Conservation (phyloP, 2,888 invertebrate species). For the Reticulitermes lucifugus region DNA sequence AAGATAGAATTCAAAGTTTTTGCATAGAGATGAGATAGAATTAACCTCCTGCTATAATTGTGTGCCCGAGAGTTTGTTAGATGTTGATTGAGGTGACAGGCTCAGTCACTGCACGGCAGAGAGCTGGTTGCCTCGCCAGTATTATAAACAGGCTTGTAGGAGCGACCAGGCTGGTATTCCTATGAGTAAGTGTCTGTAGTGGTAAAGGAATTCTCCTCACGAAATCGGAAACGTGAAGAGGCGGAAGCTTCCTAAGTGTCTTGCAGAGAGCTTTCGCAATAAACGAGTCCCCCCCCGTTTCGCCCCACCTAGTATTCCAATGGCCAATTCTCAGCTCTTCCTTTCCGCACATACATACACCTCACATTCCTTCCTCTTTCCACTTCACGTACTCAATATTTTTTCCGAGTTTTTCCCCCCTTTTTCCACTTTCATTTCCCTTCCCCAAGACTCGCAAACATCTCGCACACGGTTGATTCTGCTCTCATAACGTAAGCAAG, state of each 20-base stretch:
- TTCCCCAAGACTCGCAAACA: neutral
- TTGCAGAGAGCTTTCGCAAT: slow-evolving; percentile 16
- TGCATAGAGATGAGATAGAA: too few relatives aligned
- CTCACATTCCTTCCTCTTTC: neutral
- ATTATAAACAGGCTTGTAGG: too few relatives aligned
- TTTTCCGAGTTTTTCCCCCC: neutral
- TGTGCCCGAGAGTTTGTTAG: too few relatives aligned
- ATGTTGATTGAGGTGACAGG: too few relatives aligned
- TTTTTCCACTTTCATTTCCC: neutral
- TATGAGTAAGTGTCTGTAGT: too few relatives aligned
- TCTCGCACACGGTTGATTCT: neutral
- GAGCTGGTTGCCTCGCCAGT: too few relatives aligned
- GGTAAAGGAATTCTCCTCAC: slow-evolving; percentile 8
- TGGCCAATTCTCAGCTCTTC: neutral
- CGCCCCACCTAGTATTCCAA: too few relatives aligned
- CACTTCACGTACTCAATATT: neutral
- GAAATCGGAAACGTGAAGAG: slow-evolving; percentile 14
- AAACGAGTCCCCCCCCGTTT: neutral
- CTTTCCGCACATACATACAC: neutral
- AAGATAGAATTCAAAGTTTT: too few relatives aligned
- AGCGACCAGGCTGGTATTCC: too few relatives aligned
- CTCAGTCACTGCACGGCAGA: too few relatives aligned
- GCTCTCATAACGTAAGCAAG: neutral
- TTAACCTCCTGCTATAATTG: too few relatives aligned
- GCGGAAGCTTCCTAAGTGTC: slow-evolving; percentile 15